Evolutionary conservation across 2,888 invertebrate genomes (phyloP).

Genomic region (Koerneria pararmatus): DNA sequence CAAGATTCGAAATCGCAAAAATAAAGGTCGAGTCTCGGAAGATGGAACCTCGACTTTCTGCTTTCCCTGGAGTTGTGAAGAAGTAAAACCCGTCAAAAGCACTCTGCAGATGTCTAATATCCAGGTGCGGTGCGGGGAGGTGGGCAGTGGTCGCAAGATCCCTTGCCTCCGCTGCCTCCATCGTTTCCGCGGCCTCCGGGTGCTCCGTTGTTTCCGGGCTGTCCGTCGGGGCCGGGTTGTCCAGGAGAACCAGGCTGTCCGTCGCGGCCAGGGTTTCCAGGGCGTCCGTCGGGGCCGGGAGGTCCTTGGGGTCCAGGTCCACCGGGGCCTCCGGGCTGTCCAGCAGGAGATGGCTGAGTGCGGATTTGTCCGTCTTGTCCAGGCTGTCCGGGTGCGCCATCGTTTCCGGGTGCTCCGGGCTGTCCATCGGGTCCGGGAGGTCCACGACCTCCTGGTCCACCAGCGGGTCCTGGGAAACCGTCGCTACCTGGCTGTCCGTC

Average conservation of each 20-base stretch:
- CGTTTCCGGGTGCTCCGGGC: conserved; percentile 37
- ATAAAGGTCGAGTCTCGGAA: no score
- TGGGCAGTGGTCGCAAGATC: conserved; percentile 26
- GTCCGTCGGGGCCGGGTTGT: conserved; percentile 27
- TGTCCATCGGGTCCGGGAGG: conserved; percentile 40
- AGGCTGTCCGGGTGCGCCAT: conserved; percentile 35
- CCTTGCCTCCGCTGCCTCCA: conserved; percentile 32
- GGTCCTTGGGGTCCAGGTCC: conserved; percentile 40
- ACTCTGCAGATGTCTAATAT: conserved; percentile 23
- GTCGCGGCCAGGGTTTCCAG: conserved; percentile 25
- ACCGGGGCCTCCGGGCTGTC: conserved; percentile 34
- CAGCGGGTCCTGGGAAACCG: conserved; percentile 33
- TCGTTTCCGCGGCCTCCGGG: conserved; percentile 29
- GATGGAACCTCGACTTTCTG: no score
- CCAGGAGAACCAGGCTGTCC: conserved; percentile 31
- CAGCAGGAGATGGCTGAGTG: conserved; percentile 33
- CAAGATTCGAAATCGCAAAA: no score
- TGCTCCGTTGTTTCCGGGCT: conserved; percentile 26
- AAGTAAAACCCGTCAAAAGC: no score
- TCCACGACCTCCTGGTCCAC: conserved; percentile 34
- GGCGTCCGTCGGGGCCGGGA: conserved; percentile 36
- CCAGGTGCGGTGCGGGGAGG: conserved; percentile 25
- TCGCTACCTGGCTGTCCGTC: conserved; percentile 35
- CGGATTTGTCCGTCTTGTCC: conserved; percentile 34
- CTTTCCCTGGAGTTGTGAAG: no score